These are phyloP conservation scores for Pseudobourletiella spinata DNA, from an alignment of 1,140 invertebrate species.

Conservation along the genomic window DNA sequence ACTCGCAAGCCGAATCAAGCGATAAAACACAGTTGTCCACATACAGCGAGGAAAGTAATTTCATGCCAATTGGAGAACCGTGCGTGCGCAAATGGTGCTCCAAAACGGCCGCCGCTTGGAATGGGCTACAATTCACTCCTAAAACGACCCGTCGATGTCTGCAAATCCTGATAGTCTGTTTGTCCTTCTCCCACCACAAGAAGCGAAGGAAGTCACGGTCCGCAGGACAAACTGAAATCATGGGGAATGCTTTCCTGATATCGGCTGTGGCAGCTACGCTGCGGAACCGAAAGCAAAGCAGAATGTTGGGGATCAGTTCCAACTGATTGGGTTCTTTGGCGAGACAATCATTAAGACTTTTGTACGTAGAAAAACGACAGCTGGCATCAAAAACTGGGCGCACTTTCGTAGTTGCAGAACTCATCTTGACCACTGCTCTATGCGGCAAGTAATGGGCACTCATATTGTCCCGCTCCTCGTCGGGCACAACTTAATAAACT, in stretches of 20 bases:
- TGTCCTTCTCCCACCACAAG: slow-evolving; percentile 12
- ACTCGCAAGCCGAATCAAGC: slow-evolving; percentile 29
- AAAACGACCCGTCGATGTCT: slow-evolving; percentile 11
- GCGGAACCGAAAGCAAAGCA: background rate
- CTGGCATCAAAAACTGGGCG: slow-evolving; percentile 32
- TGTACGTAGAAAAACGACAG: background rate
- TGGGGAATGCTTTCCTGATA: slow-evolving; percentile 11
- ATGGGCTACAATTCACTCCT: slow-evolving; percentile 15
- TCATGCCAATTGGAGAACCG: slow-evolving; percentile 6
- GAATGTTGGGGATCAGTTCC: slow-evolving; percentile 13
- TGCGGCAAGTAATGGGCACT: slow-evolving; percentile 31
- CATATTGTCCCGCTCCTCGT: background rate
- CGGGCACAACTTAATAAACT: slow-evolving; percentile 24
- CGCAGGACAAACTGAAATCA: background rate
- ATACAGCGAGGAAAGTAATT: slow-evolving; percentile 30
- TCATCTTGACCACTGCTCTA: slow-evolving; percentile 13
- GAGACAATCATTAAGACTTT: slow-evolving; percentile 32
- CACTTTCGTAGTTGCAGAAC: slow-evolving; percentile 27
- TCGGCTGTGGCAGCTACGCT: slow-evolving; percentile 4
- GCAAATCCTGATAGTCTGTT: background rate
- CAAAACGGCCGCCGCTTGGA: background rate
- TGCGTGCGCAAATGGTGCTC: slow-evolving; percentile 1
- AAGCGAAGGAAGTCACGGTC: slow-evolving; percentile 10
- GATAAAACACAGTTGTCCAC: slow-evolving; percentile 36
- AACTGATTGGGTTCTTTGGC: slow-evolving; percentile 17